Base-by-base conservation (phyloP, 2,797 vertebrate species). In the Apogon talboti region DNA sequence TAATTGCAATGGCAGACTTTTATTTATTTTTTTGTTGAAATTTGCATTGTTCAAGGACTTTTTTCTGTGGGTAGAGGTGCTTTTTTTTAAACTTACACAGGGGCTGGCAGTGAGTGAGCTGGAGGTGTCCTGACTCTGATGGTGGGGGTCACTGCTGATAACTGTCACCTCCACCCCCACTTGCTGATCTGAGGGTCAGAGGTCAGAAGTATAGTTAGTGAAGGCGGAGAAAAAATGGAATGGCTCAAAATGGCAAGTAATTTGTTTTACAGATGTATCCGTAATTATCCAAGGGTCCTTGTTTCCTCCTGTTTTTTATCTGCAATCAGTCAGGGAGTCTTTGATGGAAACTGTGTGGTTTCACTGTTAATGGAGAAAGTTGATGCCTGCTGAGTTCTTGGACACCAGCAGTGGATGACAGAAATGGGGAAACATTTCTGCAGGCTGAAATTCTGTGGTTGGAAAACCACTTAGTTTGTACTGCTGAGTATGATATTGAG, bases 101-200 rank as follows among this genome's bases (percentile, higher is more conserved):
- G 93, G 88, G 85, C 94, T 96, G 91, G 95, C 96, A 92, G 95
- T 95, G 84, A 94, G 93, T 0, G 84, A 93, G 63, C 94, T 95
- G 66, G 94, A 94, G 72, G 95, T 94, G 37, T 95, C 94, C 88
- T 95, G 95, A 85, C 93, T 95, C 92, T 95, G 94, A 87, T 94
- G 95, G 83, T 92, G 95, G 69, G 94, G 95, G 74, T 96, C 95
- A 79, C 94, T 96, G 87, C 95, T 96, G 53, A 94, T 93, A 16
- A 95, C 94, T 67, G 92, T 94, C 79, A 95, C 94, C 83, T 96
- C 95, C 84, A 92, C 92, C 0, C 94, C 95, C 85, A 94, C 94
- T 1, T 93, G 94, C 87, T 95, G 93, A 87, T 95, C 96, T 98
- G 89, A 68, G 54, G 87, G 79, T 82, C 80, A 76, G 57, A 87